Base-by-base conservation (phyloP, 2,888 invertebrate species). In the Tetragonisca angustula region DNA sequence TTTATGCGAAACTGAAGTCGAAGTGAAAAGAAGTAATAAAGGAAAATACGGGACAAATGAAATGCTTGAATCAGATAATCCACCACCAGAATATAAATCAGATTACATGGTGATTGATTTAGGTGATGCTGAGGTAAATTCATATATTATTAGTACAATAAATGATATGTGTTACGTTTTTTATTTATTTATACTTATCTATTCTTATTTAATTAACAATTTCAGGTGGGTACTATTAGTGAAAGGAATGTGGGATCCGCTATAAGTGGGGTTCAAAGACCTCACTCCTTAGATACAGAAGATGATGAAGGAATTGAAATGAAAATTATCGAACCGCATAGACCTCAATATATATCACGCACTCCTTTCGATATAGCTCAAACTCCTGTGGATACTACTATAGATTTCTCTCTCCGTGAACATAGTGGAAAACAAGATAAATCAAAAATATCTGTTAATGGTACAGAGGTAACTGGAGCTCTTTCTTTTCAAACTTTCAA, bases 31-130 rank as follows among this genome's bases (percentile, higher is more conserved):
- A 87, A 84, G 83, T 85, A 88, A 83, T 77, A 91, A 90, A 89
- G 93, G 90, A 88, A 93, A 93, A 82, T 89, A 91, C 90, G 91
- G 91, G 87, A 92, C 94, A 92, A 94, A 94, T 94, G 94, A 94
- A 87, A 94, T 94, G 94, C 93, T 93, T 80, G 93, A 93, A 54
- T 93, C 94, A 83, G 94, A 94, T 87, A 94, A 92, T 91, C 91
- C 92, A 88, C 92, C 93, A 73, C 92, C 93, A 76, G 94, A 94
- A 74, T 93, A 94, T 89, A 94, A 94, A 91, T 91, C 94, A 89
- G 93, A 94, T 88, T 95, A 95, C 90, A 95, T 95, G 92, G 94
- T 95, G 86, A 95, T 95, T 86, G 95, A 95, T 90, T 94, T 95
- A 89, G 94, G 93, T 78, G 95, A 95, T 86, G 91, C 93, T 81